Base-by-base conservation (phyloP, 1,140 invertebrate genomes). In the Caenorhabditis latens region DNA sequence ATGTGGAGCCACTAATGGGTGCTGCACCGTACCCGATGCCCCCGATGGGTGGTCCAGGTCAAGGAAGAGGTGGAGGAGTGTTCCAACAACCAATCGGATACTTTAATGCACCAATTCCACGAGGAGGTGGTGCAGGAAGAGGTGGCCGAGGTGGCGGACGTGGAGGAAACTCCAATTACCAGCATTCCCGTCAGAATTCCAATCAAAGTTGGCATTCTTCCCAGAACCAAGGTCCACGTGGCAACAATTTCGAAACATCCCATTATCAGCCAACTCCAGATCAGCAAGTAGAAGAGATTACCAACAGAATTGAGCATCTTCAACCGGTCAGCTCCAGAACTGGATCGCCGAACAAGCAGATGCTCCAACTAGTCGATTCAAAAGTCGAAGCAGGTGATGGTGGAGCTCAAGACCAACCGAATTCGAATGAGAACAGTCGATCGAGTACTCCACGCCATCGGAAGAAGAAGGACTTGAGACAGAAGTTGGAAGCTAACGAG, bases 271-370 rank as follows among this genome's bases (percentile, higher is more conserved):
- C 13, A 19, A 32, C 32, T 32, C 32, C 50, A 3, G 14, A 24
- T 50, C 43, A 79, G 2, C 14, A 79, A 24, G 71, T 53, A 9
- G 46, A 79, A 14, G n/a, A 8, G 4, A 21, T 79, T 50, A 79
- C 71, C 21, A 79, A 79, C 21, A 50, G 46, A 24, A 79, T 79
- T 24, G 71, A 79, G 21, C 71, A 53, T 50, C 71, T 79, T 24
- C 42, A 71, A n/a, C 71, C 71, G n/a, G 43, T 79, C 4, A 71
- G 65, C 46, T 79, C 46, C 8, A 46, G 46, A 11, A n/a, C 43
- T 19, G 71, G 71, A 79, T 79, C 71, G 2, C 71, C 71, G 9
- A 79, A 14, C 46, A 79, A 79, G 46, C 71, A 79, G 46, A 79
- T 79, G n/a, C 71, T 79, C 2, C 71, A 79, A 21, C 21, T 79